These are phyloP conservation scores for Tor tambroides DNA, from an alignment of 2,113 vertebrate genomes.

Conservation along the genomic window DNA sequence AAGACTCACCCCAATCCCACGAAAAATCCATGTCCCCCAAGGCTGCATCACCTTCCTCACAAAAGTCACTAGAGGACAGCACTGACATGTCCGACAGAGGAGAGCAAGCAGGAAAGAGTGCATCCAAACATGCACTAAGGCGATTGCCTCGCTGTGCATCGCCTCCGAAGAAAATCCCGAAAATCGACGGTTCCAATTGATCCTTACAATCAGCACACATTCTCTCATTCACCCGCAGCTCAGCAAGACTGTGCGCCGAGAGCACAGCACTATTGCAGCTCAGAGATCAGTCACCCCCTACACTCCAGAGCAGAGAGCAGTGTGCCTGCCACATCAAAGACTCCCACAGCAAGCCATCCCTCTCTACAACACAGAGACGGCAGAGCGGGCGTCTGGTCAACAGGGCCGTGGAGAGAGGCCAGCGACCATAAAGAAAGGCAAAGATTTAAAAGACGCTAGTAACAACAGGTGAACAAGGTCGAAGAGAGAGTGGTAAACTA, in stretches of 20 bases:
- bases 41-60: slow-evolving; percentile 63
- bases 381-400: slow-evolving; percentile 73
- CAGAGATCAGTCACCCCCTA: slow-evolving; percentile 78
- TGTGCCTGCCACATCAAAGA: slow-evolving; percentile 78
- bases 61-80: slow-evolving; percentile 69
- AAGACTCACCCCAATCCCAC: slow-evolving; percentile 58
- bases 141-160: slow-evolving; percentile 94
- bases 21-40: slow-evolving; percentile 68
- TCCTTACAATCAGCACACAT: slow-evolving; percentile 69
- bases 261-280: slow-evolving; percentile 89
- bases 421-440: slow-evolving; percentile 79
- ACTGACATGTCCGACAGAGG: slow-evolving; percentile 72
- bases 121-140: slow-evolving; percentile 94
- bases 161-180: slow-evolving; percentile 83
- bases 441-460: slow-evolving; percentile 64
- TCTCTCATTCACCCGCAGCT: slow-evolving; percentile 69
- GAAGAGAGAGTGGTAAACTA: slow-evolving; percentile 69
- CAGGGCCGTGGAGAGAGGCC: slow-evolving; percentile 73
- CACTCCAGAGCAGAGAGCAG: slow-evolving; percentile 82
- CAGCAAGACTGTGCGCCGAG: slow-evolving; percentile 79
- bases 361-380: slow-evolving; percentile 75
- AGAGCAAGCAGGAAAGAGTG: slow-evolving; percentile 85
- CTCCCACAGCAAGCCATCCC: slow-evolving; percentile 58
- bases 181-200: slow-evolving; percentile 65
- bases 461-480: slow-evolving; percentile 72